phyloP scores from a whole-genome alignment of 2,797 vertebrate species.

The Liasis olivaceus region DNA sequence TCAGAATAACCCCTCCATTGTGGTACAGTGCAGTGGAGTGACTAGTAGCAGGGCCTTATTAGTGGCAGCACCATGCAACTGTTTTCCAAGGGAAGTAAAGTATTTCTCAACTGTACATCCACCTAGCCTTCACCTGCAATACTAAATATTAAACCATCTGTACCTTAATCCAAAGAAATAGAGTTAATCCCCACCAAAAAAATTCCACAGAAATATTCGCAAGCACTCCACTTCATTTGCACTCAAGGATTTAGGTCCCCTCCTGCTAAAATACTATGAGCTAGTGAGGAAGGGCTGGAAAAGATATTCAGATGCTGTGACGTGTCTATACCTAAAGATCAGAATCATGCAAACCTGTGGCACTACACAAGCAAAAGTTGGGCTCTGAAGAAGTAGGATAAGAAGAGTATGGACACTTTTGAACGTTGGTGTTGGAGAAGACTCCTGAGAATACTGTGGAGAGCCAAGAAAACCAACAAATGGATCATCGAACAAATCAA shows the following conservation, averaged over 20 bases:
- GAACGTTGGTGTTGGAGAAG: not conserved
- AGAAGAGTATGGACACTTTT: not conserved
- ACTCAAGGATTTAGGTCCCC: not conserved
- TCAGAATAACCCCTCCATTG: not conserved
- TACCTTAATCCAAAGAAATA: not conserved
- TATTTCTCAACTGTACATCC: not conserved
- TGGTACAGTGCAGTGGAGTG: not conserved
- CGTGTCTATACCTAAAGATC: not conserved
- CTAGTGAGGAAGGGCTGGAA: not conserved
- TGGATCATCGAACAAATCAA: not conserved
- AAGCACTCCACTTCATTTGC: too few species aligned
- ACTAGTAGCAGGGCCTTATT: not conserved
- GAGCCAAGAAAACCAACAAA: not conserved
- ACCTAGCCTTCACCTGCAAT: not conserved
- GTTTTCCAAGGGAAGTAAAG: not conserved
- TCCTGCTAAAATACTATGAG: not conserved
- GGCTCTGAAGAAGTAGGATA: not conserved
- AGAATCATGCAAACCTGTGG: not conserved
- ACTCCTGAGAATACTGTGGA: not conserved
- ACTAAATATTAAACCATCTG: not conserved
- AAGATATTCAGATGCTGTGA: not conserved
- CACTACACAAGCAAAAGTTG: not conserved
- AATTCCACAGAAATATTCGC: not conserved
- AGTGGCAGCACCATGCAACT: not conserved
- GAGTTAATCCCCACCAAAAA: too few species aligned